Evolutionary conservation across 2,888 invertebrate species (phyloP), one percentile per base, ranked within the genome.

Genomic region (Pterobdella sp.): DNA sequence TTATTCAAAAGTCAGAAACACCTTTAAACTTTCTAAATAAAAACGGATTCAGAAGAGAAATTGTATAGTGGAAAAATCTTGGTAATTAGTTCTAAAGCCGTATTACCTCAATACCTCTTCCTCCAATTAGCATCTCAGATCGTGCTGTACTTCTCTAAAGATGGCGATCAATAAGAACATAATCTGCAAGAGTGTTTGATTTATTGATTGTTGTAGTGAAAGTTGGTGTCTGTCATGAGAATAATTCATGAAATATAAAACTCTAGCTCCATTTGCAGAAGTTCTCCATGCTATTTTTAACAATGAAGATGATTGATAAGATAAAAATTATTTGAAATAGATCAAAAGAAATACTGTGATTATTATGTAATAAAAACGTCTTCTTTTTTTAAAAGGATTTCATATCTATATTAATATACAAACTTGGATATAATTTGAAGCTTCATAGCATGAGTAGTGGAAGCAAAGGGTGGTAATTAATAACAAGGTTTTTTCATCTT

Each of bases 21-120:
- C n/a, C n/a, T n/a, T n/a, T n/a, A n/a, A n/a, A n/a, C n/a, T n/a
- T n/a, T n/a, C n/a, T n/a, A n/a, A n/a, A n/a, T n/a, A n/a, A n/a
- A n/a, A n/a, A n/a, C n/a, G n/a, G n/a, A n/a, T n/a, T n/a, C n/a
- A n/a, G n/a, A n/a, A n/a, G n/a, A n/a, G n/a, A n/a, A n/a, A n/a
- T n/a, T n/a, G n/a, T n/a, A n/a, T n/a, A n/a, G n/a, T n/a, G n/a
- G n/a, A n/a, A n/a, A n/a, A n/a, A n/a, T n/a, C n/a, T n/a, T n/a
- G n/a, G n/a, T n/a, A n/a, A n/a, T n/a, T n/a, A n/a, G n/a, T n/a
- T n/a, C n/a, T n/a, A n/a, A n/a, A n/a, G n/a, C n/a, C n/a, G n/a
- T n/a, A n/a, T n/a, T n/a, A n/a, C 60, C n/a, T 22, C 60, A 56
- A 56, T 56, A 56, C 60, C 60, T 56, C 60, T 56, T 56, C 60